Conservation (phyloP, 2,888 invertebrate genomes). For the Synergus itoensis region DNA sequence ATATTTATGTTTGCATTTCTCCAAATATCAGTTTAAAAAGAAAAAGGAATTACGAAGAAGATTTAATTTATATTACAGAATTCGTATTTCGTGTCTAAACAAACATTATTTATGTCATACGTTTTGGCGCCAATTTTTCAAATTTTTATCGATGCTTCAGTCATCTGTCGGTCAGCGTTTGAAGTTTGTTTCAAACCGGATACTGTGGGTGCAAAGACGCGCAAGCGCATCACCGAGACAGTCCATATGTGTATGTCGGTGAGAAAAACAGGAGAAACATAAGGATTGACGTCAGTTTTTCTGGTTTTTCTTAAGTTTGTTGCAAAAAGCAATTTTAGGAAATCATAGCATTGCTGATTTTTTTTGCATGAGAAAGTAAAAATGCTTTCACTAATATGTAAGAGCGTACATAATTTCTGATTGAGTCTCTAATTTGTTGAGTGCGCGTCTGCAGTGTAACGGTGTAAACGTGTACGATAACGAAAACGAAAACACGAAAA, state of each 20-base stretch:
- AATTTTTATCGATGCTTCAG: background rate
- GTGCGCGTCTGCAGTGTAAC: background rate
- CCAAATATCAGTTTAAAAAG: too few relatives aligned
- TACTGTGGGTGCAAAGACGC: too few relatives aligned
- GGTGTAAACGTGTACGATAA: background rate
- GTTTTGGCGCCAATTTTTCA: background rate
- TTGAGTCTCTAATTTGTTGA: background rate
- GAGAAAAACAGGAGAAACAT: background rate
- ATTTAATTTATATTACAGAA: background rate
- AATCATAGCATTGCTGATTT: background rate
- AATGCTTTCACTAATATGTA: background rate
- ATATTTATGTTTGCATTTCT: too few relatives aligned
- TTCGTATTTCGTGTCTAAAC: too few relatives aligned
- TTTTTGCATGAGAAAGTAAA: background rate
- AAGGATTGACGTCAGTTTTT: conserved; percentile 10
- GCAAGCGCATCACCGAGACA: background rate
- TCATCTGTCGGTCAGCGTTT: background rate
- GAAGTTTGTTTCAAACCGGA: background rate
- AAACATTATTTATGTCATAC: too few relatives aligned
- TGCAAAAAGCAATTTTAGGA: background rate
- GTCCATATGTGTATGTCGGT: background rate
- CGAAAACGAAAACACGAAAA: conserved; percentile 51
- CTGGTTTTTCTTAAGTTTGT: background rate
- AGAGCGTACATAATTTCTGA: background rate
- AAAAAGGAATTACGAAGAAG: too few relatives aligned